phyloP scores from a whole-genome alignment of 2,888 invertebrate species.

The Dynastes tityus region DNA sequence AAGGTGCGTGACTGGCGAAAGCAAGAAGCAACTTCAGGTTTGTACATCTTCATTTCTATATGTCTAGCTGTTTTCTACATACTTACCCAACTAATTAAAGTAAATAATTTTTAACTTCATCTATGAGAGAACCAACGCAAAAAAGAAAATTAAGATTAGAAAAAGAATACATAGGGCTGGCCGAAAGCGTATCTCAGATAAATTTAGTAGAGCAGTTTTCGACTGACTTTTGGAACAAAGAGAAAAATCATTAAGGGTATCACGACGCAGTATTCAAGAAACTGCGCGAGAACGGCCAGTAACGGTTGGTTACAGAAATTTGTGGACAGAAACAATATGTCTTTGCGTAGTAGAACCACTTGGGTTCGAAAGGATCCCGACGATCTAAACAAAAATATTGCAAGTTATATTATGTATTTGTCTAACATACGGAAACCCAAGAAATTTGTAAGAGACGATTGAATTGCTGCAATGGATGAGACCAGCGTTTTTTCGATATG shows the following conservation, averaged over 20 bases:
- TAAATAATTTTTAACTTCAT: not conserved
- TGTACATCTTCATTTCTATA: not conserved
- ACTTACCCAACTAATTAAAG: not conserved
- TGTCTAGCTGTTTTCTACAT: conserved; percentile 12
- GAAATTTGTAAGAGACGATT: conserved; percentile 11
- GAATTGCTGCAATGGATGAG: conserved; percentile 26
- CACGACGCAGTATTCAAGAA: conserved; percentile 1
- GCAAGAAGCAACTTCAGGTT: not conserved
- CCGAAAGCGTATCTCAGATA: conserved; percentile 16
- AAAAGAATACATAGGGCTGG: not conserved
- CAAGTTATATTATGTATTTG: conserved; percentile 22
- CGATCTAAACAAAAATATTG: conserved; percentile 15
- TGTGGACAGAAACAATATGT: not conserved
- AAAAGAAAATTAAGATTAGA: not conserved
- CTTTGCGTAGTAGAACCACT: no score
- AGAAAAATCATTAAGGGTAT: conserved; percentile 27
- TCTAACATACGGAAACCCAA: not conserved
- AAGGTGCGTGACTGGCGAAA: conserved; percentile 6
- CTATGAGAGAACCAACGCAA: not conserved
- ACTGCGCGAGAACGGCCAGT: conserved; percentile 10
- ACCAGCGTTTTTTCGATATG: no score
- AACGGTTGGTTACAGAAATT: conserved; percentile 22
- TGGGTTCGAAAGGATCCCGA: not conserved
- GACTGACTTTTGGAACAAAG: conserved; percentile 12
- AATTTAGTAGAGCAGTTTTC: conserved; percentile 11